Conservation (phyloP, 1,140 invertebrate species). For the Ceratina japonica region DNA sequence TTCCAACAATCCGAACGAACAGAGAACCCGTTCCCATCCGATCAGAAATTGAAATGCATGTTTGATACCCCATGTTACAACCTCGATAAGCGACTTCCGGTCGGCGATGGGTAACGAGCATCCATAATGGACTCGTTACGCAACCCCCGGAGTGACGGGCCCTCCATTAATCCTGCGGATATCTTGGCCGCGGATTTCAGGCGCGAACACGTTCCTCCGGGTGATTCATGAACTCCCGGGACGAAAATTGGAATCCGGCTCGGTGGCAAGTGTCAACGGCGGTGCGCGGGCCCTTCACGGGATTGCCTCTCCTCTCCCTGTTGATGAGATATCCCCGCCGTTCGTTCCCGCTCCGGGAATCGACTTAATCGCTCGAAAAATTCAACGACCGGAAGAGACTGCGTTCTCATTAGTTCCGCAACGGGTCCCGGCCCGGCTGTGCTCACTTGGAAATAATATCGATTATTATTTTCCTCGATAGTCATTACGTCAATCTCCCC, state of each 20-base stretch:
- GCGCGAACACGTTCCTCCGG: slow-evolving; percentile 28
- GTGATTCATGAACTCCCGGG: slow-evolving; percentile 28
- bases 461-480: background rate
- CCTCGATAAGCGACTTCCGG: background rate
- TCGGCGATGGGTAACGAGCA: no score
- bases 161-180: slow-evolving; percentile 39
- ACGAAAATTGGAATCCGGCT: slow-evolving; percentile 37
- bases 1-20: no score
- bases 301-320: slow-evolving; percentile 14
- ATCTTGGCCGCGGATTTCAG: slow-evolving; percentile 33
- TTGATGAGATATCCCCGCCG: background rate
- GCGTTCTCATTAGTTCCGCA: background rate
- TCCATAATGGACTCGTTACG: slow-evolving; percentile 54
- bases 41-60: background rate
- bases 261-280: no score
- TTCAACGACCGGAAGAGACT: background rate
- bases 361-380: background rate
- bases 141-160: slow-evolving; percentile 28
- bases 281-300: no score
- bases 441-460: background rate
- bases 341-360: background rate
- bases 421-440: background rate
- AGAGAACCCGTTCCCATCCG: background rate
- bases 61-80: background rate
- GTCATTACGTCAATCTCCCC: background rate